phyloP scores from a whole-genome alignment of 1,140 invertebrate genomes.

The Megalonaias nervosa region DNA sequence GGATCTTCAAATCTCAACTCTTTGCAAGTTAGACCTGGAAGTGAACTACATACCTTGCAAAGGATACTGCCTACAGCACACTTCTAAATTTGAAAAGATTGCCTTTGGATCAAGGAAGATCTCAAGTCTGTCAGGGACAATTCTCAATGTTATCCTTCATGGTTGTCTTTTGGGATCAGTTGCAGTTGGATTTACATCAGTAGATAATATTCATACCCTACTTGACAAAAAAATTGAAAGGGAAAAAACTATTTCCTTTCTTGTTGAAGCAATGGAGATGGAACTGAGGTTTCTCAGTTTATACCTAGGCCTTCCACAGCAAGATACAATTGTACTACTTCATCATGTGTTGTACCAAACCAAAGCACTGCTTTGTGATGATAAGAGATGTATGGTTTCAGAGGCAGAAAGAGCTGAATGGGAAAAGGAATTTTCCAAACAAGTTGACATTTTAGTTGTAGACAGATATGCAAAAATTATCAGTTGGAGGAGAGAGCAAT shows the following conservation, averaged over 20 bases:
- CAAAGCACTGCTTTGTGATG: not conserved
- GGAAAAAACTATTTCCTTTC: not conserved
- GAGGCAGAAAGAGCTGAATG: not conserved
- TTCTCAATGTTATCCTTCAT: not conserved
- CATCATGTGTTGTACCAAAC: not conserved
- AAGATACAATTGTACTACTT: conserved; percentile 4
- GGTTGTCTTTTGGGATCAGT: conserved; percentile 12
- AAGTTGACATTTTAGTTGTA: not conserved
- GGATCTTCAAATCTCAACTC: too few relatives aligned
- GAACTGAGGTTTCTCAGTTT: not conserved
- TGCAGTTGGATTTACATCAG: not conserved
- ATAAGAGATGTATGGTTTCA: too few relatives aligned
- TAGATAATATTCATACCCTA: not conserved
- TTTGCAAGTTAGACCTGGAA: not conserved
- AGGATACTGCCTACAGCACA: not conserved
- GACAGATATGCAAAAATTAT: not conserved
- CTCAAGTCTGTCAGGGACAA: not conserved
- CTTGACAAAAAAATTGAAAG: not conserved
- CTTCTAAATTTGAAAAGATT: not conserved
- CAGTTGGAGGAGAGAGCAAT: not conserved
- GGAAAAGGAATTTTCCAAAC: conserved; percentile 16
- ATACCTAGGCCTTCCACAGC: conserved; percentile 5
- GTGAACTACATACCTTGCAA: not conserved
- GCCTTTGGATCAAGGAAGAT: not conserved
- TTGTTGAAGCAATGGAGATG: not conserved